A percentile compares a stretch with the other conserved stretches of the same genome.
These are phyloP conservation scores for Darevskia mixta DNA, from an alignment of 2,797 vertebrate species.

Conservation along the genomic window DNA sequence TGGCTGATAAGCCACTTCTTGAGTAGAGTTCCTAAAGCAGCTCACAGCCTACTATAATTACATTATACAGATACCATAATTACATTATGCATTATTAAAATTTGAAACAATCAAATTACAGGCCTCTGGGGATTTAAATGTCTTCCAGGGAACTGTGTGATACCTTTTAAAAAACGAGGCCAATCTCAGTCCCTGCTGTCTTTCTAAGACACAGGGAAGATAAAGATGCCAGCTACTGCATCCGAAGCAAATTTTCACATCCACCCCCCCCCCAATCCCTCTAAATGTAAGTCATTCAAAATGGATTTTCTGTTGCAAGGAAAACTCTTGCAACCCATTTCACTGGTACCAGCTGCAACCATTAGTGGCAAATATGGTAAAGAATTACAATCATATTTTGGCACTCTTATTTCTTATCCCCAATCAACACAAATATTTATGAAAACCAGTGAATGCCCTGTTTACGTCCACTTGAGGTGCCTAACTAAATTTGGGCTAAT, in stretches of 20 bases:
- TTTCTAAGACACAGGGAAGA: not conserved
- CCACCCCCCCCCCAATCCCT: too few relatives aligned
- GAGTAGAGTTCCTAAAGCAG: not conserved
- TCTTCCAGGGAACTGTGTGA: not conserved
- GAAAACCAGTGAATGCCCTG: too few relatives aligned
- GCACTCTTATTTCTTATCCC: slow-evolving; percentile 10
- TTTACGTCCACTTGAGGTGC: too few relatives aligned
- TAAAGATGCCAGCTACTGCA: not conserved
- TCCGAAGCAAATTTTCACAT: not conserved
- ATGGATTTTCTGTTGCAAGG: not conserved
- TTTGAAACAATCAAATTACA: not conserved
- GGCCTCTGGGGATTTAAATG: not conserved
- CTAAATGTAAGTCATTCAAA: not conserved
- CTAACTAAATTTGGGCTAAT: too few relatives aligned
- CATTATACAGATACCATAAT: not conserved
- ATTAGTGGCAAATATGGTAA: slow-evolving; percentile 19
- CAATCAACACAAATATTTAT: too few relatives aligned
- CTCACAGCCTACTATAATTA: not conserved
- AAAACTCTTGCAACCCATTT: not conserved
- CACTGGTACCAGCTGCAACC: slow-evolving; percentile 27
- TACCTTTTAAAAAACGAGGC: not conserved
- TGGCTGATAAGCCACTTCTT: not conserved
- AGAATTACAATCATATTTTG: not conserved
- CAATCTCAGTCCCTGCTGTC: not conserved
- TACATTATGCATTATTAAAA: not conserved